These are phyloP conservation scores for Candoia aspera DNA, from an alignment of 2,113 vertebrate genomes.

Conservation along the genomic window DNA sequence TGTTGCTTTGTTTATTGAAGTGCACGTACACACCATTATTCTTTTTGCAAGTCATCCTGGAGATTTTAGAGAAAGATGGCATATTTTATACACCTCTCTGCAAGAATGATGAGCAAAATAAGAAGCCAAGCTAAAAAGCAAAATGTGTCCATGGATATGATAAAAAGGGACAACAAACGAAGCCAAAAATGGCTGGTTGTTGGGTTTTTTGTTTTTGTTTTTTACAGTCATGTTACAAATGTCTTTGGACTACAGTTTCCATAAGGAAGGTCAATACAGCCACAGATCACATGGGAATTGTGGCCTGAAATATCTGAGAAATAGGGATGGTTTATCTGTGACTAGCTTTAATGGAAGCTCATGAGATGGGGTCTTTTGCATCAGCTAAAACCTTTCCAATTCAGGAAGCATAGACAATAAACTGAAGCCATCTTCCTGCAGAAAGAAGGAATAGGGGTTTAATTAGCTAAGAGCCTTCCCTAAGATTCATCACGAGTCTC, in stretches of 20 bases:
- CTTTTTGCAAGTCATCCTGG: not conserved
- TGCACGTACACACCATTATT: not conserved
- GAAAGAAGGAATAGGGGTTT: not conserved
- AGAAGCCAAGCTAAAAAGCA: not conserved
- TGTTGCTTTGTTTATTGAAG: not conserved
- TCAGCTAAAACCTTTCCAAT: not conserved
- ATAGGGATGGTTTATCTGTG: not conserved
- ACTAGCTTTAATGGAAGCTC: not conserved
- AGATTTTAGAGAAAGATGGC: not conserved
- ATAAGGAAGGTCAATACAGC: not conserved
- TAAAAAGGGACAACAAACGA: not conserved
- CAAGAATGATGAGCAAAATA: not conserved
- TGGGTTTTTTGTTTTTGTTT: not conserved
- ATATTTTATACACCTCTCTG: not conserved
- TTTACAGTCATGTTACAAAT: not conserved
- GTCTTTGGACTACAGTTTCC: not conserved
- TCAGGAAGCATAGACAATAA: not conserved
- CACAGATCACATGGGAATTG: not conserved
- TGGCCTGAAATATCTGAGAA: not conserved
- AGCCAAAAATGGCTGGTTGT: not conserved
- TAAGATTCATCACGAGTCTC: not conserved
- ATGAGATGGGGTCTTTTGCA: not conserved
- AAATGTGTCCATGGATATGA: not conserved
- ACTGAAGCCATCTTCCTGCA: not conserved
- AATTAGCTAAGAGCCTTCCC: not conserved